Evolutionary conservation across 2,113 vertebrate genomes (phyloP).

Genomic region (Copsychus sechellarum): DNA sequence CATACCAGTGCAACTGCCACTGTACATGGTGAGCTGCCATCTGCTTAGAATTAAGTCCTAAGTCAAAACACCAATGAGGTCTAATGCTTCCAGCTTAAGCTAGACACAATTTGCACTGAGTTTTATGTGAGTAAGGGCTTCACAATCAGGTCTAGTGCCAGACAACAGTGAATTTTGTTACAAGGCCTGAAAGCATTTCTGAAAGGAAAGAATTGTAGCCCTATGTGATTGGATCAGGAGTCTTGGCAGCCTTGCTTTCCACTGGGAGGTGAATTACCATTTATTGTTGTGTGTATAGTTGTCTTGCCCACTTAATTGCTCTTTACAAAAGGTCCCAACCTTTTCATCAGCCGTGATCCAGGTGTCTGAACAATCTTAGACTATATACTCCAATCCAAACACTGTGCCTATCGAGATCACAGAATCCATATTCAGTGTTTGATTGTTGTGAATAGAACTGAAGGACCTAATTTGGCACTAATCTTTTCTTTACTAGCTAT

Average conservation of each 20-base stretch:
- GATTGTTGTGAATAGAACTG: not conserved
- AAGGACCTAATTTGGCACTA: not conserved
- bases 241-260: not conserved
- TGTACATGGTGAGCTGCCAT: not conserved
- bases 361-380: not conserved
- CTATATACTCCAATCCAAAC: not conserved
- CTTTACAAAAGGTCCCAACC: not conserved
- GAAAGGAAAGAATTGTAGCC: not conserved
- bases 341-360: not conserved
- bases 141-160: not conserved
- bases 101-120: not conserved
- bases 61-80: not conserved
- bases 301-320: accelerated
- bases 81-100: not conserved
- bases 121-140: not conserved
- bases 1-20: slow-evolving; percentile 3
- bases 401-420: not conserved
- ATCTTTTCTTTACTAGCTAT: not conserved
- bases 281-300: not conserved
- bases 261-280: not conserved
- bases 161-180: not conserved
- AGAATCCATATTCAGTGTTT: not conserved
- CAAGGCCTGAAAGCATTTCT: not conserved
- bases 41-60: slow-evolving; percentile 35
- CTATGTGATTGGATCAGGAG: not conserved